Conservation (phyloP, 2,888 invertebrate genomes). For the Synanthedon andrenaeformis region DNA sequence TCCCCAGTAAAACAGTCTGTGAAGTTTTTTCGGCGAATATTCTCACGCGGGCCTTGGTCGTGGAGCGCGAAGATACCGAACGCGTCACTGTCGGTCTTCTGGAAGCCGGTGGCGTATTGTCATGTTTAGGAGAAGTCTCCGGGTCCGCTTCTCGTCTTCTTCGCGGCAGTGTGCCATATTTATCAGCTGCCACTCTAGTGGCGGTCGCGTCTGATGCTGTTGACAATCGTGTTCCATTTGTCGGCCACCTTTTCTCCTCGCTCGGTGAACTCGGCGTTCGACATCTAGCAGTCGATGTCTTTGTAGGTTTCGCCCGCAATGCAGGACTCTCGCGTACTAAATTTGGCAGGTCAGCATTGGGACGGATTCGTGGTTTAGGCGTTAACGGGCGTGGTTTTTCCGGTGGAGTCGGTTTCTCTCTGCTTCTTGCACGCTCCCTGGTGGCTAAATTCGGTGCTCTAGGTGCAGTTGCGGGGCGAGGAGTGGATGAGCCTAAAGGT, state of each 20-base stretch:
- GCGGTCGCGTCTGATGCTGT: conserved; percentile 39
- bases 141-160: conserved; percentile 76
- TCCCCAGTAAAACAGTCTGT: conserved; percentile 81
- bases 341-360: conserved; percentile 65
- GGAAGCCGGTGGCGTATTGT: conserved; percentile 40
- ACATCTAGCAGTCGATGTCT: conserved; percentile 70
- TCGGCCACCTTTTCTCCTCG: conserved; percentile 80
- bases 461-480: conserved; percentile 61
- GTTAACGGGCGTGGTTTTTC: conserved; percentile 59
- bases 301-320: conserved; percentile 56
- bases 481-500: conserved; percentile 63
- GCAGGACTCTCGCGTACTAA: conserved; percentile 61
- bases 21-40: conserved; percentile 85
- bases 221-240: conserved; percentile 52
- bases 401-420: conserved; percentile 68
- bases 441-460: conserved; percentile 64
- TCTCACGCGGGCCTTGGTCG: conserved; percentile 61
- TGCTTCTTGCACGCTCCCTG: conserved; percentile 70
- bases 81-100: conserved; percentile 50
- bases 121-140: conserved; percentile 65
- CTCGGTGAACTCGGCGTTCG: conserved; percentile 74
- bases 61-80: conserved; percentile 47
- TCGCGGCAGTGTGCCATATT: conserved; percentile 83
- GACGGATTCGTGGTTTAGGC: conserved; percentile 59
- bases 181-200: conserved; percentile 71